Evolutionary conservation across 2,113 vertebrate species (phyloP).

Genomic region (Motacilla alba): DNA sequence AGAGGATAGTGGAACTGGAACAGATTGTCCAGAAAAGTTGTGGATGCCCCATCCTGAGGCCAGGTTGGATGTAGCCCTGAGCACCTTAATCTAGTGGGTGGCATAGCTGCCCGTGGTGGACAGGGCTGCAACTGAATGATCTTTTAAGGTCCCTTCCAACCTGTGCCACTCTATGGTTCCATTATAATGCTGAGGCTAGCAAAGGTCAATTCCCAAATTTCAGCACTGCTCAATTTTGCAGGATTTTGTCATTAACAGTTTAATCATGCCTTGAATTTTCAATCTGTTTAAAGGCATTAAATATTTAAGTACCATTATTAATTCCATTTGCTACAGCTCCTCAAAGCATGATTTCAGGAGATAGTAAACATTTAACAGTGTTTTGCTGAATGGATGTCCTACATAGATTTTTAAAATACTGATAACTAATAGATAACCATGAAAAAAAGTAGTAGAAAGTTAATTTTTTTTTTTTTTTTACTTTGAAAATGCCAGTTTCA

Average conservation of each 20-base stretch:
- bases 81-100: too few relatives aligned
- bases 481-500: background rate
- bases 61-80: background rate
- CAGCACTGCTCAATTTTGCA: background rate
- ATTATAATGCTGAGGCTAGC: background rate
- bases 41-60: background rate
- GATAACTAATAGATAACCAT: background rate
- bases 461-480: background rate
- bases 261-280: background rate
- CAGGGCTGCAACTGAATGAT: background rate
- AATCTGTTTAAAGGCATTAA: background rate
- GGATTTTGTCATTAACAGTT: background rate
- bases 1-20: background rate
- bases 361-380: background rate
- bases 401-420: background rate
- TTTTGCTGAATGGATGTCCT: background rate
- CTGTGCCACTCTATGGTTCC: background rate
- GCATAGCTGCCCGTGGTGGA: background rate
- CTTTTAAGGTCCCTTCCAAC: background rate
- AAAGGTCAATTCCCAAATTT: background rate
- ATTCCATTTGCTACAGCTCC: background rate
- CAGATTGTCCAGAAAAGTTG: background rate
- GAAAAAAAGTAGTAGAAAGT: background rate
- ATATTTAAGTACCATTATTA: background rate
- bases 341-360: background rate